These are phyloP conservation scores for Cairina moschata DNA, from an alignment of 2,113 vertebrate species.

Conservation along the genomic window DNA sequence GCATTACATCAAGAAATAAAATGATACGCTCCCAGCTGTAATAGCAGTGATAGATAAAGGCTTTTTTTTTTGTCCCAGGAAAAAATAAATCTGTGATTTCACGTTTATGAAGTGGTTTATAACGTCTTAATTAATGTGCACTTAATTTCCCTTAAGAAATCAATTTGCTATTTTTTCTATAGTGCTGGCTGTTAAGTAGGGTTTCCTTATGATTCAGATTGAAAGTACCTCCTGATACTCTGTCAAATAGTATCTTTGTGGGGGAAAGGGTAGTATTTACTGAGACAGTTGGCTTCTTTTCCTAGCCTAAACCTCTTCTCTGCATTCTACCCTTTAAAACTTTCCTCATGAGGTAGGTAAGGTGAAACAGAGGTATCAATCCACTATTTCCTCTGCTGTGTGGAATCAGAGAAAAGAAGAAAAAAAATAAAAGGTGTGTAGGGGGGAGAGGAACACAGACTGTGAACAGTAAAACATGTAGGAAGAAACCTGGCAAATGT, in stretches of 20 bases:
- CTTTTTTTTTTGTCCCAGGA: background rate
- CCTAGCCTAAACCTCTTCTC: background rate
- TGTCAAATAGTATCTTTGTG: background rate
- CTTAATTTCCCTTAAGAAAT: background rate
- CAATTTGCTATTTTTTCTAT: background rate
- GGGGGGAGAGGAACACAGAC: background rate
- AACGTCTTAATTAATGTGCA: background rate
- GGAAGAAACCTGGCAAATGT: background rate
- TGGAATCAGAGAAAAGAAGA: background rate
- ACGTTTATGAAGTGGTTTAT: background rate
- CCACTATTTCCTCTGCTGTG: background rate
- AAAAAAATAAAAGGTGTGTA: background rate
- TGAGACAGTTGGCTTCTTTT: background rate
- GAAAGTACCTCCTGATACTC: background rate
- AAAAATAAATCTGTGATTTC: background rate
- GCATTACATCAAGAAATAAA: background rate
- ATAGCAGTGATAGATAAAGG: background rate
- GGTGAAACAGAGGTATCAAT: background rate
- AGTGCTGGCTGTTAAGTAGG: background rate
- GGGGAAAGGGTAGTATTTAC: background rate
- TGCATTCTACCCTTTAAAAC: background rate
- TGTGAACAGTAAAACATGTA: background rate
- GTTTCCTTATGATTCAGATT: background rate
- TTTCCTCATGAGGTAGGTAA: background rate
- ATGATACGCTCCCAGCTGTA: background rate